phyloP scores from a whole-genome alignment of 2,797 vertebrate species.

The Sciaenops ocellatus region DNA sequence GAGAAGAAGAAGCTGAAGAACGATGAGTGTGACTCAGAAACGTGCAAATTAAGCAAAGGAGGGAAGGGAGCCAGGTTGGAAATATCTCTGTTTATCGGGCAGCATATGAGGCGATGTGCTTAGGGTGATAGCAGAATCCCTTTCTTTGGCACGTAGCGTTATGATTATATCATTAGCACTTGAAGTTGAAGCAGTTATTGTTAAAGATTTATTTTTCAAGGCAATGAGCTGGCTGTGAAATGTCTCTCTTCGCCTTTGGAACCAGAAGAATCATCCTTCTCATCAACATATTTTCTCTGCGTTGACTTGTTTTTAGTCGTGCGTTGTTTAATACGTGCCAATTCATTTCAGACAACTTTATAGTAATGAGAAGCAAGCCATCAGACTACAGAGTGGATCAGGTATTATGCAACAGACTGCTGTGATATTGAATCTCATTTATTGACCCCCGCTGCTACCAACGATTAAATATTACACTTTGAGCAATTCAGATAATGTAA shows the following conservation, averaged over 20 bases:
- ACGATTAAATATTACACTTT: slow-evolving; percentile 40
- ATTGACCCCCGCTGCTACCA: slow-evolving; percentile 21
- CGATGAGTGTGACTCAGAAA: slow-evolving; percentile 63
- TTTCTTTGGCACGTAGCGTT: slow-evolving; percentile 43
- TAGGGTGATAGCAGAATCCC: slow-evolving; percentile 63
- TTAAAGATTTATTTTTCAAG: slow-evolving; percentile 37
- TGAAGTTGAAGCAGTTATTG: slow-evolving; percentile 43
- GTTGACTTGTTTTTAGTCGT: not conserved
- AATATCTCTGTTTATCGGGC: slow-evolving; percentile 67
- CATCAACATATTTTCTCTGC: slow-evolving; percentile 2
- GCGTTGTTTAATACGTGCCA: slow-evolving; percentile 7
- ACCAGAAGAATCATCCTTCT: not conserved
- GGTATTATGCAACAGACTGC: slow-evolving; percentile 27
- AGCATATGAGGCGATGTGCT: slow-evolving; percentile 61
- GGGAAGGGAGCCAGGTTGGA: slow-evolving; percentile 54
- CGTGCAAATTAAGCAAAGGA: slow-evolving; percentile 50
- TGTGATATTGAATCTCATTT: slow-evolving; percentile 34
- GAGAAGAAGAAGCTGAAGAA: slow-evolving; percentile 49
- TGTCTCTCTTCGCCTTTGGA: slow-evolving; percentile 7
- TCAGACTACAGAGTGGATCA: not conserved
- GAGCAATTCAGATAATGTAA: slow-evolving; percentile 49
- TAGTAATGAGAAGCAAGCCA: not conserved
- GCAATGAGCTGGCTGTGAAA: slow-evolving; percentile 37
- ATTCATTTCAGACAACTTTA: slow-evolving; percentile 16
- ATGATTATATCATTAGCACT: slow-evolving; percentile 61